These are phyloP conservation scores for Blera fallax DNA, from an alignment of 2,888 invertebrate species.

Conservation along the genomic window DNA sequence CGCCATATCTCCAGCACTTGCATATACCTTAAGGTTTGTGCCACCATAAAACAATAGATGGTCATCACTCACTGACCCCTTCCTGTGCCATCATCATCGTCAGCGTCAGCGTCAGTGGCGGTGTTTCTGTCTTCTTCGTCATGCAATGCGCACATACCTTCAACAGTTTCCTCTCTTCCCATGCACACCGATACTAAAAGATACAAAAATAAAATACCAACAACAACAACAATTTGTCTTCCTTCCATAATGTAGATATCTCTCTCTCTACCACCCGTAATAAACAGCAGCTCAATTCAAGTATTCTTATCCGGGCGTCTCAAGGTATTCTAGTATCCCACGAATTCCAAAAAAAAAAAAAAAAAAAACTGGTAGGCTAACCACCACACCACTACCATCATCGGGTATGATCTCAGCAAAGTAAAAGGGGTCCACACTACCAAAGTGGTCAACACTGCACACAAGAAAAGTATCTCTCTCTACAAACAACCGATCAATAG, in stretches of 20 bases:
- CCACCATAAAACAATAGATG: slow-evolving; percentile 66
- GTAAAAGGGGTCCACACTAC: slow-evolving; percentile 64
- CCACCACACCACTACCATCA: slow-evolving; percentile 48
- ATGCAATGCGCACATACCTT: slow-evolving; percentile 61
- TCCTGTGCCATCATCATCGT: slow-evolving; percentile 60
- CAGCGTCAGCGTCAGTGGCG: slow-evolving; percentile 11
- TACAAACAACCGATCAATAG: slow-evolving; percentile 16
- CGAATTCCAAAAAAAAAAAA: slow-evolving; percentile 59
- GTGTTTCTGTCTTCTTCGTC: slow-evolving; percentile 62
- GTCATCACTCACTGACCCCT: slow-evolving; percentile 69
- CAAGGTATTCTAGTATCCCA: slow-evolving; percentile 75
- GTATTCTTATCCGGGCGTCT: slow-evolving; percentile 74
- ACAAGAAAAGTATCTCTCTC: slow-evolving; percentile 45
- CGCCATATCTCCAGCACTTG: slow-evolving; percentile 18
- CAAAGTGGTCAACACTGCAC: slow-evolving; percentile 62
- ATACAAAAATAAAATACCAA: slow-evolving; percentile 32
- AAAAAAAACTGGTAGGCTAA: slow-evolving; percentile 73
- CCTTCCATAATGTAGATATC: slow-evolving; percentile 5
- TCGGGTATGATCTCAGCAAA: slow-evolving; percentile 69
- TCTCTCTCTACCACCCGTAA: slow-evolving; percentile 29
- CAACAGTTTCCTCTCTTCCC: slow-evolving; percentile 57
- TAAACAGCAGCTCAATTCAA: slow-evolving; percentile 66
- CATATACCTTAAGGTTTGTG: slow-evolving; percentile 44
- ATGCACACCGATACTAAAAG: slow-evolving; percentile 12
- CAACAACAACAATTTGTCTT: slow-evolving; percentile 54